Evolutionary conservation across 2,113 vertebrate species (phyloP).

Genomic region (Cyrtonyx montezumae): DNA sequence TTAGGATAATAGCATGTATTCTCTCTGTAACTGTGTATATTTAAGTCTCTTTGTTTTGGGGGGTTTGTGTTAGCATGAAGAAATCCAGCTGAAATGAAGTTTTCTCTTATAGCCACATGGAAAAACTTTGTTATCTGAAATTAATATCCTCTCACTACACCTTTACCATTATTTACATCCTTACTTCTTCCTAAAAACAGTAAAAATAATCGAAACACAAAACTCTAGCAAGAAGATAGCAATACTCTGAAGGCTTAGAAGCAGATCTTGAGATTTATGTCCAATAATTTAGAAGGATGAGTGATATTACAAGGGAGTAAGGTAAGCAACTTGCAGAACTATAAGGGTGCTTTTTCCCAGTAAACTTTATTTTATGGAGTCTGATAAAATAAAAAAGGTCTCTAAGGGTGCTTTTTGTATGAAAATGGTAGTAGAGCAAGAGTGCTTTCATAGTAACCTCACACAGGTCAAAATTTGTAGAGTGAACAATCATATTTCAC

Average conservation of each 20-base stretch:
- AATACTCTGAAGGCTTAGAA: neutral
- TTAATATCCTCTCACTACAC: neutral
- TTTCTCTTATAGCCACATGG: neutral
- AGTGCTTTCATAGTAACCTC: neutral
- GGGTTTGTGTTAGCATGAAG: constrained; percentile 30
- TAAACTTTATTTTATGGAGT: neutral
- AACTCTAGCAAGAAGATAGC: neutral
- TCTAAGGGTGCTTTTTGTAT: neutral
- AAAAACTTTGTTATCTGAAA: constrained; percentile 5
- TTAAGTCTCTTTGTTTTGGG: constrained; percentile 36
- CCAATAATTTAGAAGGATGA: neutral
- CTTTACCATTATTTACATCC: neutral
- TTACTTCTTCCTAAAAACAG: neutral
- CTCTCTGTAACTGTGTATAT: neutral
- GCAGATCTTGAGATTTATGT: neutral
- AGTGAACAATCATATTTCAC: neutral
- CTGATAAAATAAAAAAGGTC: neutral
- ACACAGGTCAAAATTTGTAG: neutral
- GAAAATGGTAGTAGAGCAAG: neutral
- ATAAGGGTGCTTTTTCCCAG: neutral
- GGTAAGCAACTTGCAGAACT: neutral
- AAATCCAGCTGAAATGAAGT: neutral
- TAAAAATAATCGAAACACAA: neutral
- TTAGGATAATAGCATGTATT: constrained; percentile 32
- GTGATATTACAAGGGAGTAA: neutral